Conservation (phyloP, 2,113 vertebrate species). For the Ammodytes marinus region DNA sequence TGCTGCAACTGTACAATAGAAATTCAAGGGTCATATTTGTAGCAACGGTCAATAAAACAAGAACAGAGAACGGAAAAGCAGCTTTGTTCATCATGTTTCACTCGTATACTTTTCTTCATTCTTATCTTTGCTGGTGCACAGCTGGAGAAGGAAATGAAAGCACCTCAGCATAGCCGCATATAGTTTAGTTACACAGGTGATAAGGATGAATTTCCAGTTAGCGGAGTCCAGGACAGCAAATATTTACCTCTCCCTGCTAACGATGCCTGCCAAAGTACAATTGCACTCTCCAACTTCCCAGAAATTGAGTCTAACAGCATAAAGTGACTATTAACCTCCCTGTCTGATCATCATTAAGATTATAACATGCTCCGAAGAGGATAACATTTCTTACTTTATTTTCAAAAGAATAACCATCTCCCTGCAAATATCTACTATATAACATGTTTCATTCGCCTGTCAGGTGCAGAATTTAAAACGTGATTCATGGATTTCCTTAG, state of each 20-base stretch:
- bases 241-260: slow-evolving; percentile 63
- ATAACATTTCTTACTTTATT: slow-evolving; percentile 27
- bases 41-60: background rate
- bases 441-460: background rate
- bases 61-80: background rate
- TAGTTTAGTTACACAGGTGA: slow-evolving; percentile 57
- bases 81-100: background rate
- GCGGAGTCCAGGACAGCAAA: slow-evolving; percentile 63
- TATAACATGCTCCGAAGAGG: background rate
- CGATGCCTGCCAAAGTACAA: slow-evolving; percentile 41
- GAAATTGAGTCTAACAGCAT: slow-evolving; percentile 35
- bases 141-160: slow-evolving; percentile 51
- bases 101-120: background rate
- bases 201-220: slow-evolving; percentile 62
- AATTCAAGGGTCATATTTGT: background rate
- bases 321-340: background rate
- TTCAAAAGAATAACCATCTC: background rate
- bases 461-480: background rate
- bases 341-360: slow-evolving; percentile 1
- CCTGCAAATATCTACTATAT: background rate
- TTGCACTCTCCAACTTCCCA: slow-evolving; percentile 29
- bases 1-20: background rate
- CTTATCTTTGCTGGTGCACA: slow-evolving; percentile 48
- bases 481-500: background rate
- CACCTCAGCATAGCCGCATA: slow-evolving; percentile 32